Conservation (phyloP, 1,140 invertebrate genomes). For the Wasmannia auropunctata region DNA sequence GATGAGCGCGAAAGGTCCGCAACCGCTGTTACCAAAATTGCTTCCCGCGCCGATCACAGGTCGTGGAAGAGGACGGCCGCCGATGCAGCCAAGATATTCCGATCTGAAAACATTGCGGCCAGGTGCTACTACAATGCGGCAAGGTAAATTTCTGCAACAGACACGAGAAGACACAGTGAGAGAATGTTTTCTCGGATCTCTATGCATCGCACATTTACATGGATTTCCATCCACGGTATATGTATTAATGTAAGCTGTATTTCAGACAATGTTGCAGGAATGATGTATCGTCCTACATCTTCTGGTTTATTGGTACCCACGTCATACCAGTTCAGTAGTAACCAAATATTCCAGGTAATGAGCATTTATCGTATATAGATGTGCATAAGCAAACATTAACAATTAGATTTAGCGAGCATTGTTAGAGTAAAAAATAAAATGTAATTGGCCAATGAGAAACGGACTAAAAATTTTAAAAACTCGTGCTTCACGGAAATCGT, state of each 20-base stretch:
- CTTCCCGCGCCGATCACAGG: constrained; percentile 82
- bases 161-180: not conserved
- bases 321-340: constrained; percentile 87
- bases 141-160: constrained; percentile 71
- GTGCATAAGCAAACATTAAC: constrained; percentile 20
- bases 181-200: constrained; percentile 20
- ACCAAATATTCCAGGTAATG: constrained; percentile 88
- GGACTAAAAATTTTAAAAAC: constrained; percentile 9
- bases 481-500: not conserved
- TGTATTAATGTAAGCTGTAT: constrained; percentile 41
- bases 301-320: constrained; percentile 87
- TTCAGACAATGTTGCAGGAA: constrained; percentile 83
- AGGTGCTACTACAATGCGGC: constrained; percentile 77
- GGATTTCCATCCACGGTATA: not conserved
- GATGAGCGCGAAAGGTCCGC: constrained; percentile 82
- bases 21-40: constrained; percentile 86
- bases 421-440: not conserved
- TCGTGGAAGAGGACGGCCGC: constrained; percentile 82
- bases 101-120: constrained; percentile 82
- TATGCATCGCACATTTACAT: not conserved
- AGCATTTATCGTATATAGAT: constrained; percentile 25
- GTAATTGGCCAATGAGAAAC: not conserved
- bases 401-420: not conserved
- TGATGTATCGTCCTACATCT: constrained; percentile 87
- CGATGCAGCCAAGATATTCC: constrained; percentile 83